Base-by-base conservation (phyloP, 2,113 vertebrate genomes). In the Bostrychus sinensis region DNA sequence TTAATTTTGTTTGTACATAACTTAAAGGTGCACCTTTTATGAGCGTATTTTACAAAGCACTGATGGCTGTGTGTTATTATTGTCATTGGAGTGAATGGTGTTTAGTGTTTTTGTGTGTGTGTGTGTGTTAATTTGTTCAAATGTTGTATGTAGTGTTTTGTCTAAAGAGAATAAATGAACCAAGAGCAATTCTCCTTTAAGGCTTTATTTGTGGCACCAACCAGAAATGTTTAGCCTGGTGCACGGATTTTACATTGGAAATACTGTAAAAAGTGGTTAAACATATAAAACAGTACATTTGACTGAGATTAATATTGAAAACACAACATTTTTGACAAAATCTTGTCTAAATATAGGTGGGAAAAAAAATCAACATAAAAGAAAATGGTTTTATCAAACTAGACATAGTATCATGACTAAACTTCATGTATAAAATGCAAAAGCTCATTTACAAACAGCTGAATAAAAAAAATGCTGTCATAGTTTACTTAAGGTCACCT, bases 21-120 rank as follows among this genome's bases (percentile, higher is more conserved):
- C n/a, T n/a, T n/a, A n/a, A 41, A 41, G 39, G 39, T 41, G n/a
- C 17, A 10, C 17, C 10, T 4, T 16, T 4, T 6, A 1, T 43
- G 41, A 43, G 10, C 20, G 41, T 43, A 19, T 43, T 43, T n/a
- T 43, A 43, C 17, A 22, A 45, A 45, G 42, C 42, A 45, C 42
- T 43, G 41, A 43, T 7, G 6, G 6, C 41, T 43, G 41, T 10
- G 8, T 7, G 9, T 4, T 17, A 19, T 45, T 45, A n/a, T 11
- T 11, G 42, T 45, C 19, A 4, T 45, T 45, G 17, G 42, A 45
- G 42, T 45, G 42, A 45, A 45, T 43, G 41, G 19, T 19, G 17
- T 19, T 9, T 43, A 9, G 38, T n/a, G 14, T 41, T 41, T 41
- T n/a, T 43, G 41, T 43, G 7, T 10, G 38, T n/a, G 14, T 41